Percentiles rank a stretch among this genome's conserved stretches.
Conservation (phyloP, 1,140 invertebrate genomes). For the Protaetia brevitarsis region DNA sequence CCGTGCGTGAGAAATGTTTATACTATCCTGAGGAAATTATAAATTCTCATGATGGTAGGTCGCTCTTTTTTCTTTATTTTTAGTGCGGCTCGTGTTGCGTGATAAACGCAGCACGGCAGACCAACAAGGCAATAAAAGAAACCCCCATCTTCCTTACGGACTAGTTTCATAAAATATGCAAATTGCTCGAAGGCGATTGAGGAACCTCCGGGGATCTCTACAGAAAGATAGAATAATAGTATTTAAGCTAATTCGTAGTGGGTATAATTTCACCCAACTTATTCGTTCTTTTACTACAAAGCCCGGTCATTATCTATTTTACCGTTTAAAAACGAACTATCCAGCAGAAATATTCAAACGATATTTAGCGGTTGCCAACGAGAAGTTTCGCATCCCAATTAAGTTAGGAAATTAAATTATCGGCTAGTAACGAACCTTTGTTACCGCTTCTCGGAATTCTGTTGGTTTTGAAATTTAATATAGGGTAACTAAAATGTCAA, state of each 20-base stretch:
- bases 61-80: neutral
- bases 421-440: too few relatives aligned
- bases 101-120: neutral
- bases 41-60: neutral
- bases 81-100: neutral
- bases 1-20: neutral
- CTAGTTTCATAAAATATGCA: conserved; percentile 2
- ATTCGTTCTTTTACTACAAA: neutral
- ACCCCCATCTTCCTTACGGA: neutral
- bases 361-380: neutral
- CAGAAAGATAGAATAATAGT: neutral
- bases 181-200: neutral
- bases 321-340: neutral
- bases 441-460: too few relatives aligned
- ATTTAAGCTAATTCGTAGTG: neutral
- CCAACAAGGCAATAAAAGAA: neutral
- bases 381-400: neutral
- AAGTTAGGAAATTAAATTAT: neutral
- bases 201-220: neutral
- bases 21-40: neutral
- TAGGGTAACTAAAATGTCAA: too few relatives aligned
- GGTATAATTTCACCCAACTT: neutral
- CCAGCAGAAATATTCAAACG: neutral
- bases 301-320: neutral
- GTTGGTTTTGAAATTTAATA: too few relatives aligned